Evolutionary conservation across 2,113 vertebrate genomes (phyloP), one percentile per base, ranked within the genome.

Genomic region (Etia nguti): DNA sequence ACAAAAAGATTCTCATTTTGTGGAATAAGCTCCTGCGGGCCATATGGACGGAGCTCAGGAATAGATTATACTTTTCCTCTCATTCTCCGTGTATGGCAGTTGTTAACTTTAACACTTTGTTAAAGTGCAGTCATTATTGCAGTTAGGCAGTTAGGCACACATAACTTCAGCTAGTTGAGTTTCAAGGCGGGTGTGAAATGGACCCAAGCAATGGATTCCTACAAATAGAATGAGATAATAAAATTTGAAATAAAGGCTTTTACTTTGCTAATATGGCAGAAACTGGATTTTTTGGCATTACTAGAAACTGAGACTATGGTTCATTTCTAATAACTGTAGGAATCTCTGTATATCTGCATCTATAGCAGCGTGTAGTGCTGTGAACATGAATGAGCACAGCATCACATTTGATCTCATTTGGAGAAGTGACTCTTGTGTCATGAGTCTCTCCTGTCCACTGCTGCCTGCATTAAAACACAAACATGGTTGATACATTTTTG

Each of bases 201-300:
- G 55, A 55, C 65, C 8, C 3, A 0, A 38, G 43, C 41, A 82
- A 18, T 41, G 20, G 29, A 65, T 41, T 56, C 20, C 31, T 57
- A 10, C 31, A 79, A 88, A 85, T 36, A 41, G 82, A 18, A 38
- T 41, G 10, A 86, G 73, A 52, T 70, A 31, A 77, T 82, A 81
- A 43, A 29, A 86, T 73, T 12, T 41, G 18, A 48, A 84, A 75
- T 52, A 0, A 73, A 81, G 50, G 29, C 48, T 85, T 81, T 84
- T 29, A 48, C 10, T 89, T 80, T 73, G 60, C 54, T 59, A 75
- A 4, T 80, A 22, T 22, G 29, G 29, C 52, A 24, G 86, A 82
- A 80, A 70, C 10, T 22, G 8, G 16, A 6, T 43, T 43, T 82
- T 86, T 82, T 59, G 2, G 3, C 52, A 29, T 83, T 31, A 75